Evolutionary conservation across 92 coral and sea anemone genomes (phyloP).

Genomic region (Bergia puertoricense): DNA sequence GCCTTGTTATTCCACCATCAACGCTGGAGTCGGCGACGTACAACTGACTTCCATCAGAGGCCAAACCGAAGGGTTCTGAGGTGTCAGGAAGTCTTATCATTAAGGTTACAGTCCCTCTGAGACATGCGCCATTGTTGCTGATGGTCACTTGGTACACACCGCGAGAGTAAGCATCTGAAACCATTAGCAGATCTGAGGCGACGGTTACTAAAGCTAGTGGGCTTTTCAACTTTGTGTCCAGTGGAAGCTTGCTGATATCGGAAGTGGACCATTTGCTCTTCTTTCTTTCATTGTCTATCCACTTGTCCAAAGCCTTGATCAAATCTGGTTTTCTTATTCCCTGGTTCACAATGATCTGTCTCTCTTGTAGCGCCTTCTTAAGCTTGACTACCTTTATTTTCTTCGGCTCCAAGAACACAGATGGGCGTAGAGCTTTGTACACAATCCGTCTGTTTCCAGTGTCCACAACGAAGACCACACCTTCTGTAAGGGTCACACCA

Average conservation of each 20-base stretch:
- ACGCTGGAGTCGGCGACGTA: constrained; percentile 45
- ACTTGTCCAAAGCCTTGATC: constrained; percentile 11
- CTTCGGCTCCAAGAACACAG: constrained; percentile 40
- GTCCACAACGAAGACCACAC: constrained; percentile 40
- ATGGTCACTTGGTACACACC: constrained; percentile 41
- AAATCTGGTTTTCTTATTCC: constrained; percentile 19
- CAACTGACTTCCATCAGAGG: constrained; percentile 22
- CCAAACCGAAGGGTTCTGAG: constrained; percentile 41
- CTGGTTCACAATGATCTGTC: constrained; percentile 16
- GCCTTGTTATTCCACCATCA: constrained; percentile 49
- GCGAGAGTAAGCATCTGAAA: constrained; percentile 30
- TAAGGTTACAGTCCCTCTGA: constrained; percentile 36
- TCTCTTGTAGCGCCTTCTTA: not conserved
- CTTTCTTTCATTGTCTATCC: constrained; percentile 7
- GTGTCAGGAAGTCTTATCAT: constrained; percentile 34
- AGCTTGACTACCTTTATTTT: constrained; percentile 38
- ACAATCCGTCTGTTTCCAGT: constrained; percentile 24
- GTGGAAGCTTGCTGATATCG: constrained; percentile 31
- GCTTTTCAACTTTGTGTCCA: constrained; percentile 19
- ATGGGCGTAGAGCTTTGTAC: constrained; percentile 36
- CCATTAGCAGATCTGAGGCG: constrained; percentile 19
- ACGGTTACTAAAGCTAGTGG: constrained; percentile 32
- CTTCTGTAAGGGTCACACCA: constrained; percentile 20
- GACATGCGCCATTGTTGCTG: constrained; percentile 55
- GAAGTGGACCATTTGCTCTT: constrained; percentile 18